Evolutionary conservation across 1,140 invertebrate species (phyloP).

Genomic region (Ridgeia piscesae): DNA sequence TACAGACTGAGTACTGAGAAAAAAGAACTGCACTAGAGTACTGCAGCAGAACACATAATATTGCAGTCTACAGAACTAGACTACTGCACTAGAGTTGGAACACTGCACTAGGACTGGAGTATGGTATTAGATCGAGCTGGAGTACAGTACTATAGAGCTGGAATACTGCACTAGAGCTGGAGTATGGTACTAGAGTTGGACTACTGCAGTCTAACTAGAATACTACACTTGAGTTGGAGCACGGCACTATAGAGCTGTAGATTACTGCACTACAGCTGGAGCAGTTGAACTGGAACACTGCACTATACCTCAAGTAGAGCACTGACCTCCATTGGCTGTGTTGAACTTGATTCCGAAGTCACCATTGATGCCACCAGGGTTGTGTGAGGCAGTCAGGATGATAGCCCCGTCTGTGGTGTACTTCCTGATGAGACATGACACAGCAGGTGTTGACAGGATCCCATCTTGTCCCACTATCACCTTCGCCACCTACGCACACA

Average conservation of each 20-base stretch:
- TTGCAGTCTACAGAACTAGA: too few relatives aligned
- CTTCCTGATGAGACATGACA: constrained; percentile 90
- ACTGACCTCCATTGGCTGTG: constrained; percentile 83
- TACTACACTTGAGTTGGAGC: neutral
- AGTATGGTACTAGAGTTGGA: neutral
- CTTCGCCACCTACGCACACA: constrained; percentile 71
- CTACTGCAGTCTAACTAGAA: neutral
- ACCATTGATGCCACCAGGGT: constrained; percentile 94
- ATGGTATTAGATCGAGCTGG: too few relatives aligned
- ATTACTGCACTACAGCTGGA: neutral
- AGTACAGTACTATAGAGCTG: neutral
- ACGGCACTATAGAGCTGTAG: too few relatives aligned
- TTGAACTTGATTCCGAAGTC: constrained; percentile 99
- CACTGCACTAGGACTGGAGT: too few relatives aligned
- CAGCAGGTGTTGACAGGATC: constrained; percentile 93
- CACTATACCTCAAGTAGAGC: neutral
- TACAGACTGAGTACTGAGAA: too few relatives aligned
- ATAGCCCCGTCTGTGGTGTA: constrained; percentile 86
- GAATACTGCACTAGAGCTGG: neutral
- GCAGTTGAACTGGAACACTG: neutral
- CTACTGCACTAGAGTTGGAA: too few relatives aligned
- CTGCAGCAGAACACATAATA: too few relatives aligned
- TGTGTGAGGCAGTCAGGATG: constrained; percentile 96
- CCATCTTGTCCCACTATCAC: constrained; percentile 90
- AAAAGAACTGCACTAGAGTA: too few relatives aligned